Percentiles rank a stretch among this genome's conserved stretches.
phyloP scores from a whole-genome alignment of 2,888 invertebrate species.

The Platycnemis pennipes region DNA sequence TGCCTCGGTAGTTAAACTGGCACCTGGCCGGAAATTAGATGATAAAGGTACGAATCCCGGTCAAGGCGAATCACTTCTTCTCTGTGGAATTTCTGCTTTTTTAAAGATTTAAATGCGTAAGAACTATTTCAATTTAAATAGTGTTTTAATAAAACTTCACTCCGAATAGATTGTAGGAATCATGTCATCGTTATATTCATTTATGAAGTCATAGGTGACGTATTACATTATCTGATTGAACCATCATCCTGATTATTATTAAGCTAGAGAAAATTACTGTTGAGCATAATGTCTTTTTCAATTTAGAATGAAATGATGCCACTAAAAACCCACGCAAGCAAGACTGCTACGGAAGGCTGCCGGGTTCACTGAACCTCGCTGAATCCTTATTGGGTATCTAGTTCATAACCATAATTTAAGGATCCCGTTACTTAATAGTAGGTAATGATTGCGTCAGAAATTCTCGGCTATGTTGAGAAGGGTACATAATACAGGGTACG shows the following conservation, averaged over 20 bases:
- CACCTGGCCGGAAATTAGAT: too few relatives aligned
- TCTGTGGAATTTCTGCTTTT: too few relatives aligned
- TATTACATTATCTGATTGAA: too few relatives aligned
- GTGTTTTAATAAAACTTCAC: too few relatives aligned
- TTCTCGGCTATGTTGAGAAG: background rate
- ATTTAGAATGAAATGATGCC: background rate
- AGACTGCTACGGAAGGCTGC: conserved; percentile 4
- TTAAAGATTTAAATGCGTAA: too few relatives aligned
- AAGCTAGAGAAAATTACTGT: background rate
- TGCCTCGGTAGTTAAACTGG: too few relatives aligned
- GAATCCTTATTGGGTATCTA: conserved; percentile 36
- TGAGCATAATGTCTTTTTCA: background rate
- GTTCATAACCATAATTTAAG: background rate
- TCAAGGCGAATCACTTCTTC: too few relatives aligned
- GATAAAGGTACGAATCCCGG: too few relatives aligned
- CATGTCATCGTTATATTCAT: too few relatives aligned
- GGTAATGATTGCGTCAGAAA: background rate
- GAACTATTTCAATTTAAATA: too few relatives aligned
- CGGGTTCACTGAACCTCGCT: conserved; percentile 40
- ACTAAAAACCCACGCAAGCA: conserved; percentile 50
- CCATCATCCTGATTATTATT: background rate
- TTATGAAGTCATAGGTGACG: too few relatives aligned
- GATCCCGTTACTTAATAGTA: conserved; percentile 15
- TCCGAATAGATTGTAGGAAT: too few relatives aligned
- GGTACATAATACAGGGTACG: background rate